These are phyloP conservation scores for Gopherus evgoodei DNA, from an alignment of 2,113 vertebrate species.

Conservation along the genomic window DNA sequence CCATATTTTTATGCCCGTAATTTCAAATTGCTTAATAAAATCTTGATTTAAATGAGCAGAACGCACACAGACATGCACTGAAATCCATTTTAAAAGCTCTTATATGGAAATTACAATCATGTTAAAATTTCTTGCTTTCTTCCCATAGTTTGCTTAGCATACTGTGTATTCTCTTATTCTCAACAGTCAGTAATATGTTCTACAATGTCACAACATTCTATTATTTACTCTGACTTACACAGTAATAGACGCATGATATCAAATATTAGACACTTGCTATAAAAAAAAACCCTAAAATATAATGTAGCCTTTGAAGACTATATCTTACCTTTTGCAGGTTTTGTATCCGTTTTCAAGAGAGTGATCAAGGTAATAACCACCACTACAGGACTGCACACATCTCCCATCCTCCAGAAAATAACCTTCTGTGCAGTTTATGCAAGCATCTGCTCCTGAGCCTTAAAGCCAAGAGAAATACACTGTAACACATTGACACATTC, in stretches of 20 bases:
- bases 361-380: constrained; percentile 90
- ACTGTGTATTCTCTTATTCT: background rate
- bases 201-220: background rate
- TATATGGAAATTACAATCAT: background rate
- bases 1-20: background rate
- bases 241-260: background rate
- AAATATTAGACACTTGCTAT: background rate
- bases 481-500: constrained; percentile 7
- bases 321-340: constrained; percentile 92
- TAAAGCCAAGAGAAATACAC: constrained; percentile 42
- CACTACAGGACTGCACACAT: constrained; percentile 90
- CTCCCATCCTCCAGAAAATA: constrained; percentile 94
- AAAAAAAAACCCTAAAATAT: background rate
- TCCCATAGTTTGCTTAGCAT: background rate
- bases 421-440: constrained; percentile 89
- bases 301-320: background rate
- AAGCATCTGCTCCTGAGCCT: constrained; percentile 93
- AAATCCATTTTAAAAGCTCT: background rate
- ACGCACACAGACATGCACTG: background rate
- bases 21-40: background rate
- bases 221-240: background rate
- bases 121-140: background rate
- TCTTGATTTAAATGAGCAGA: background rate
- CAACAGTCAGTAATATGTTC: background rate
- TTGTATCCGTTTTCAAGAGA: constrained; percentile 84